Evolutionary conservation across 1,140 invertebrate species (phyloP).

Genomic region (Plutomurus gul): DNA sequence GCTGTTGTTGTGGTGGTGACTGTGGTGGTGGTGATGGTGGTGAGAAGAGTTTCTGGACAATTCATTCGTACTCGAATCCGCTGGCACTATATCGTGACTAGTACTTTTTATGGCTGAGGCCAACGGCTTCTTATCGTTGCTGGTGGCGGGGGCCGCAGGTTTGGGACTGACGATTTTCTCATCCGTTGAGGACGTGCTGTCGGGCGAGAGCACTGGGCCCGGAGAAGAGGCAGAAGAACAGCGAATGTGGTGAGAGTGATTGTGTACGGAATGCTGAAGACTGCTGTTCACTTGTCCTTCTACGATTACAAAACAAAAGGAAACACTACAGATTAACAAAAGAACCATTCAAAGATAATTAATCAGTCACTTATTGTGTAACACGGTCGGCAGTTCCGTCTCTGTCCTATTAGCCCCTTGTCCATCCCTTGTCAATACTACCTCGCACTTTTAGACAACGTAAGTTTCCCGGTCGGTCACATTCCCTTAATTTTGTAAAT

Average conservation of each 20-base stretch:
- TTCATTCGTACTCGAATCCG: constrained; percentile 3
- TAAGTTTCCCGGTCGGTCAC: too few species aligned
- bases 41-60: background rate
- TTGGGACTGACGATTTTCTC: constrained; percentile 22
- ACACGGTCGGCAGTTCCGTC: too few species aligned
- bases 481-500: too few species aligned
- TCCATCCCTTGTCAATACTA: too few species aligned
- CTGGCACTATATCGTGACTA: constrained; percentile 17
- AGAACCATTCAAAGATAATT: too few species aligned
- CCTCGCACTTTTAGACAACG: too few species aligned
- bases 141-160: background rate
- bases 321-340: background rate
- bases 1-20: constrained; percentile 5
- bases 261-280: too few species aligned
- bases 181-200: constrained; percentile 24
- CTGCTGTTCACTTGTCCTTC: background rate
- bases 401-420: too few species aligned
- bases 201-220: constrained; percentile 22
- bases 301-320: background rate
- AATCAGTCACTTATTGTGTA: too few species aligned
- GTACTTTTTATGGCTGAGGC: background rate
- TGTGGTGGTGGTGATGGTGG: background rate
- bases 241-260: background rate
- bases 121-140: background rate
- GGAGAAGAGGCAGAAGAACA: constrained; percentile 6